phyloP scores from a whole-genome alignment of 2,797 vertebrate genomes.

The Dryobates pubescens region DNA sequence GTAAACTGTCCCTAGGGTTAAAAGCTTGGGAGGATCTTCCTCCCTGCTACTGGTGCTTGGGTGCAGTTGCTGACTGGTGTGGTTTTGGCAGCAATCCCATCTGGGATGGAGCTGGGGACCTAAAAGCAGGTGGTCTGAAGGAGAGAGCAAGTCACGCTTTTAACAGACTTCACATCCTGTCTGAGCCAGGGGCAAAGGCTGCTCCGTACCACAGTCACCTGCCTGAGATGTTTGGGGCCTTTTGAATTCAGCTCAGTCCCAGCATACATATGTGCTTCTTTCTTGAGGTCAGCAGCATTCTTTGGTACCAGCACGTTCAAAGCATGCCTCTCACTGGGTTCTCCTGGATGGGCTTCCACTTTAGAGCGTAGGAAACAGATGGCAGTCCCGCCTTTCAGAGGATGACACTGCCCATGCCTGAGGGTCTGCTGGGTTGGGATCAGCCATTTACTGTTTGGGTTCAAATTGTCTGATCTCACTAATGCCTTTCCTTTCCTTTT shows the following conservation, averaged over 20 bases:
- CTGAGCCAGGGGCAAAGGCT: neutral
- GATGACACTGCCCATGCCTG: neutral
- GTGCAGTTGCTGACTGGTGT: neutral
- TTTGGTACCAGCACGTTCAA: neutral
- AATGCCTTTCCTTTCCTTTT: neutral
- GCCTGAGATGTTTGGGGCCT: neutral
- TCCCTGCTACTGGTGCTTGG: neutral
- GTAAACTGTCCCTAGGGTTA: neutral
- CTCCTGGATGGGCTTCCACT: neutral
- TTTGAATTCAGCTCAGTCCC: neutral
- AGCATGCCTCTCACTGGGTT: rapidly evolving
- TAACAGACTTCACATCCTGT: neutral
- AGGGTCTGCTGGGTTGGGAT: neutral
- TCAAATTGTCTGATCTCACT: neutral
- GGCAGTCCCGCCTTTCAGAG: neutral
- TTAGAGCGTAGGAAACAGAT: neutral
- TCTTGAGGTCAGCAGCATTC: neutral
- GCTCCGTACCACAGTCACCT: rapidly evolving
- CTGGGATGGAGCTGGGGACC: neutral
- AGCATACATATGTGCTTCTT: neutral
- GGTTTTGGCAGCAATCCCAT: neutral
- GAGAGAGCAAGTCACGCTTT: neutral
- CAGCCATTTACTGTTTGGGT: neutral
- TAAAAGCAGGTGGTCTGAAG: neutral
- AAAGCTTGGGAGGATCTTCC: neutral